A percentile compares a stretch with the other conserved stretches of the same genome.
Evolutionary conservation across 2,888 invertebrate genomes (phyloP).

Genomic region (Drosophila subquinaria): DNA sequence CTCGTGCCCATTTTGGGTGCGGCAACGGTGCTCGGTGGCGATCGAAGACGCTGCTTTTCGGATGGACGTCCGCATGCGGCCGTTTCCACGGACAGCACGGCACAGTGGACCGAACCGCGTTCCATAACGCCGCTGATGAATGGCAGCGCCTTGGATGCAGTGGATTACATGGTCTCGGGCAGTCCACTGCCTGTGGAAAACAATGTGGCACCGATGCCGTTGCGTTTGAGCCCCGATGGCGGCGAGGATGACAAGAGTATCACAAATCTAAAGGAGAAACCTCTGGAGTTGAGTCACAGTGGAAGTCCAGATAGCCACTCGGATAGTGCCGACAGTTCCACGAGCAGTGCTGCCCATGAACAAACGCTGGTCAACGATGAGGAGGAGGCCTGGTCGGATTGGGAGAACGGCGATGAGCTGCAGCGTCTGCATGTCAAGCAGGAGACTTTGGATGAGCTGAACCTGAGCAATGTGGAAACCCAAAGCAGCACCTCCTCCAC

Average conservation of each 20-base stretch:
- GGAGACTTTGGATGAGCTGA: conserved; percentile 33
- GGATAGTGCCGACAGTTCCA: conserved; percentile 32
- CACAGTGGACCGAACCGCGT: conserved; percentile 83
- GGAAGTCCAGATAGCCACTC: conserved; percentile 22
- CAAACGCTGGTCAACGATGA: conserved; percentile 83
- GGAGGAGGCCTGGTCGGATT: conserved; percentile 93
- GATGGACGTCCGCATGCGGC: conserved; percentile 91
- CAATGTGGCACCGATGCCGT: conserved; percentile 86
- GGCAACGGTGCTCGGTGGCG: conserved; percentile 93
- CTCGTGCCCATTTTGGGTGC: conserved; percentile 93
- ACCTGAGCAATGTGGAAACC: conserved; percentile 36
- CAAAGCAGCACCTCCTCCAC: conserved; percentile 49
- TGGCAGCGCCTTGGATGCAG: conserved; percentile 57
- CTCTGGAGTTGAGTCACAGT: conserved; percentile 27
- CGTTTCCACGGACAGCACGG: conserved; percentile 70
- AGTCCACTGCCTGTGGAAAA: conserved; percentile 83
- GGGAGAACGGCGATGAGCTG: conserved; percentile 88
- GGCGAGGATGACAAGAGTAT: conserved; percentile 89
- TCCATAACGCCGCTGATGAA: conserved; percentile 85
- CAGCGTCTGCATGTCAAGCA: conserved; percentile 58
- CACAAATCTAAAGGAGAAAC: conserved; percentile 84
- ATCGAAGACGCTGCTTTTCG: conserved; percentile 92
- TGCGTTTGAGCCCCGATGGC: conserved; percentile 93
- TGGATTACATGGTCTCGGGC: conserved; percentile 83
- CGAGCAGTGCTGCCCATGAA: conserved; percentile 41